Evolutionary conservation across 2,797 vertebrate genomes (phyloP), one percentile per base, ranked within the genome.

Genomic region (Pygocentrus nattereri): DNA sequence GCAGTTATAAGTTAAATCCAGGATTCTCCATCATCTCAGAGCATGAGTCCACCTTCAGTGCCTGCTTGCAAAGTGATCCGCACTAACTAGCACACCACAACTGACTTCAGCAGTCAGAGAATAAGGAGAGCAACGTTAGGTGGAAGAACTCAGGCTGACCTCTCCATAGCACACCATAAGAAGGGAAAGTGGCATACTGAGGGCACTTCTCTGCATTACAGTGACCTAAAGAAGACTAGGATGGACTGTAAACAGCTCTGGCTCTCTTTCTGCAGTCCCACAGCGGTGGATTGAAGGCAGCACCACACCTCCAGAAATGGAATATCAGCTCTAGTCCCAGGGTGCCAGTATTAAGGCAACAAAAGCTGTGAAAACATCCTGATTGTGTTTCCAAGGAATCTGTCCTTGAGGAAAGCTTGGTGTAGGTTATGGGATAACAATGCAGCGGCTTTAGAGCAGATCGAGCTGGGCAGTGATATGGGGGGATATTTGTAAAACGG

Each of bases 361-460:
- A 62, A 82, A 84, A 82, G 58, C 79, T 84, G 68, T 82, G 58
- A 71, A 85, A 87, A 85, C 70, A 85, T 84, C 69, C 73, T 82
- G 49, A 15, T 54, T 50, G 30, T 12, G 73, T 74, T 82, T 84
- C 65, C 38, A 31, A 54, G 19, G 25, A 70, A 67, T 62, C 25
- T 0, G 41, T 41, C 44, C 61, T 76, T 8, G 11, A 78, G n/a
- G 15, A n/a, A 31, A 16, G 25, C 2, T 38, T 2, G 30, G n/a
- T 19, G 12, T 52, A 76, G 59, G 56, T 69, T 19, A 18, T 30
- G 41, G 23, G n/a, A 0, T 4, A 68, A 77, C 76, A 59, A 31
- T 61, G 10, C 18, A 54, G 38, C 59, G 23, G 34, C 61, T 21
- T 70, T 25, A 13, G 15, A 27, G n/a, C 12, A 27, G 23, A 25